Evolutionary conservation across 2,797 vertebrate species (phyloP), one percentile per base, ranked within the genome.

Genomic region (Mus minutoides): DNA sequence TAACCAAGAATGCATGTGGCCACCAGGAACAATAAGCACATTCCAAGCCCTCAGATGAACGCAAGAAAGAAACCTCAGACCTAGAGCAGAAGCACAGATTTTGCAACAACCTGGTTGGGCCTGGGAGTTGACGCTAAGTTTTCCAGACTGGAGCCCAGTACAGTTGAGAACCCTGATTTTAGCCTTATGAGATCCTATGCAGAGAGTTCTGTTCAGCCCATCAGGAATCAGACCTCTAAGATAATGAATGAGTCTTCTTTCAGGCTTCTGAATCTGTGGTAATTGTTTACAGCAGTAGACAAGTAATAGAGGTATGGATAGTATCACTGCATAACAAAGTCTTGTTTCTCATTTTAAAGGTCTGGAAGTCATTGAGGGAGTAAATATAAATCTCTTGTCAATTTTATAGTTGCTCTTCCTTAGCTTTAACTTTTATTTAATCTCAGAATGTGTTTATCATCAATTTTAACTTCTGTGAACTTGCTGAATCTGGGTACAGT

Each of bases 391-490:
- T 85, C 60, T 84, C 49, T 62, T 94, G 40, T 77, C 85, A 49
- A 86, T 92, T 96, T 95, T 92, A 76, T 85, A 90, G 73, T 73
- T 82, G 46, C 11, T 94, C 22, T 64, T 96, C 85, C 87, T 67
- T 95, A 67, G 88, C 71, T 89, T 77, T 84, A 77, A 91, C 73
- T 58, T 86, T 73, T 22, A 91, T 86, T 73, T 22, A 91, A 75
- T 89, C 43, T 34, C n/a, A 40, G 78, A 78, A 79, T 88, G 86
- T 84, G 75, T 93, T 96, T 94, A 64, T 75, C 76, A 88, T 92
- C 58, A 62, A 4, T 93, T 91, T 93, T 93, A 88, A 90, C 76
- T 71, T 88, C 13, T 37, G 31, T 93, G 80, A 93, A 88, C 10
- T 54, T 21, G 34, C n/a, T 34, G 52, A 96, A 56, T 78, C 60